Conservation (phyloP, 2,888 invertebrate genomes). For the Cataglyphis albicans region DNA sequence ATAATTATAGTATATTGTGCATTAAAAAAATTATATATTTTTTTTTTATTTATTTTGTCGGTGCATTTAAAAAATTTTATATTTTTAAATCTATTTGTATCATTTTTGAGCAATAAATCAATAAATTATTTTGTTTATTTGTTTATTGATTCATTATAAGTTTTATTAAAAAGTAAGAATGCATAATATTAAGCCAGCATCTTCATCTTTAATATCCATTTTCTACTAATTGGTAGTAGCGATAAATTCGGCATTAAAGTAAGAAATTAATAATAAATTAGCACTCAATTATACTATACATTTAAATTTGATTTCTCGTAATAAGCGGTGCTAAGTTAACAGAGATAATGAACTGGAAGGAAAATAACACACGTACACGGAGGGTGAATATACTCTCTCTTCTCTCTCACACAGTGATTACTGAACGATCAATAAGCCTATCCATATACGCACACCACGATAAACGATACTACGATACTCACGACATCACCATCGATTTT, state of each 20-base stretch:
- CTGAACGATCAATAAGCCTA: constrained; percentile 62
- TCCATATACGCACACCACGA: constrained; percentile 4
- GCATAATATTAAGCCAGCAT: not conserved
- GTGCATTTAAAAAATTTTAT: not conserved
- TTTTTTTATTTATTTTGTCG: no score
- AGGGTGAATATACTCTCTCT: constrained; percentile 24
- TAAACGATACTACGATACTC: constrained; percentile 20
- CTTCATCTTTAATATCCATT: no score
- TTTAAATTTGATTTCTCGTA: not conserved
- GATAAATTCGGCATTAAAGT: not conserved
- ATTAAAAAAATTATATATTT: not conserved
- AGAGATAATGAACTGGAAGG: constrained; percentile 25
- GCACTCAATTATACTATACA: not conserved
- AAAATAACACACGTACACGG: constrained; percentile 6
- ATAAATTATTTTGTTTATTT: not conserved
- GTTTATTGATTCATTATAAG: not conserved
- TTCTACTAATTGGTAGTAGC: no score
- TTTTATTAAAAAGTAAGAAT: not conserved
- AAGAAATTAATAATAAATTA: not conserved
- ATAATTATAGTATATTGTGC: not conserved
- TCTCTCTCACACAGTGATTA: constrained; percentile 54
- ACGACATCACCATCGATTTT: constrained; percentile 40
- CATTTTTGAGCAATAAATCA: not conserved
- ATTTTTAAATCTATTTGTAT: not conserved
- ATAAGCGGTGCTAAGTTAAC: not conserved